A percentile compares a stretch with the other conserved stretches of the same genome.
Evolutionary conservation across 1,140 invertebrate genomes (phyloP).

Genomic region (Nomia melanderi): DNA sequence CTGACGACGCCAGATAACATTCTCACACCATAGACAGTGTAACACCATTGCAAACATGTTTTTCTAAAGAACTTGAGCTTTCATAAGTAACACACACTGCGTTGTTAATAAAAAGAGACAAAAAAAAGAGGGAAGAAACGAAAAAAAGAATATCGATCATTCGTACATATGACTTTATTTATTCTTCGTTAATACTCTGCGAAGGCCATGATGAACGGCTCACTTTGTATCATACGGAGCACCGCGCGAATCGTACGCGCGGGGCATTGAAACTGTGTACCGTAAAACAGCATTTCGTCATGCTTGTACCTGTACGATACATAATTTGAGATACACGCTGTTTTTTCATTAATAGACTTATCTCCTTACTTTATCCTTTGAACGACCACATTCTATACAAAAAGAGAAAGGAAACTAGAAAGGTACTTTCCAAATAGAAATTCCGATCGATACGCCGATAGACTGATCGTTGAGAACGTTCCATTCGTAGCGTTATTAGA

Average conservation of each 20-base stretch:
- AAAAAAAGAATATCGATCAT: conserved; percentile 13
- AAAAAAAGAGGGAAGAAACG: neutral
- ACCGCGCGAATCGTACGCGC: neutral
- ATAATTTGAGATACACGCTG: conserved; percentile 7
- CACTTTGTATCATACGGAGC: neutral
- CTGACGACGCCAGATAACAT: neutral
- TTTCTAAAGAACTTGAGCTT: conserved; percentile 35
- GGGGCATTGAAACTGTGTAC: neutral
- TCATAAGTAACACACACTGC: conserved; percentile 25
- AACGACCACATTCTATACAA: neutral
- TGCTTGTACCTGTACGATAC: conserved; percentile 25
- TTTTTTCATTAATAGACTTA: conserved; percentile 25
- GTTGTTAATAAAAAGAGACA: conserved; percentile 53
- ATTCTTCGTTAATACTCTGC: conserved; percentile 38
- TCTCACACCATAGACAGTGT: conserved; percentile 7
- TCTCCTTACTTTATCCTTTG: neutral
- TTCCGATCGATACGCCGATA: too few species aligned
- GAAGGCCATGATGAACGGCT: neutral
- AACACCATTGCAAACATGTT: conserved; percentile 16
- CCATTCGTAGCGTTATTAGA: conserved; percentile 30
- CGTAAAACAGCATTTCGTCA: neutral
- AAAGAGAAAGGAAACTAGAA: neutral
- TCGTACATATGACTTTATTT: conserved; percentile 44
- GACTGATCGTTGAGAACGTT: conserved; percentile 9
- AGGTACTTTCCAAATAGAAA: too few species aligned